Evolutionary conservation across 2,888 invertebrate species (phyloP), one percentile per base, ranked within the genome.

Genomic region (Gortyna flavago): DNA sequence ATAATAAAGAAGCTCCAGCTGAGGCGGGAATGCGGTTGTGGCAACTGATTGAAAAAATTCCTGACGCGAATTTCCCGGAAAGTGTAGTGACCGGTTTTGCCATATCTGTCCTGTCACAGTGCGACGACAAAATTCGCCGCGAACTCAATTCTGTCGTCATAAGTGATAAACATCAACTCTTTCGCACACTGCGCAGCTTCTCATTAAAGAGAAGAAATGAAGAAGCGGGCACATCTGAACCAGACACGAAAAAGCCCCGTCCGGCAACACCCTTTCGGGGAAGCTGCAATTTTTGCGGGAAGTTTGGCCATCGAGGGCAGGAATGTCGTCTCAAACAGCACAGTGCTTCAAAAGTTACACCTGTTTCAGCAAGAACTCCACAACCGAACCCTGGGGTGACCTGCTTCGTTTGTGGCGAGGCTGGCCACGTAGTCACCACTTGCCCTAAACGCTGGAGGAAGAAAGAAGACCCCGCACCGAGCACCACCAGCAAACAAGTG

Each of bases 321-420:
- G 41, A 66, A 2, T 66, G 66, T 18, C 44, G 66, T 0, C 0
- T 3, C 25, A 68, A n/a, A 54, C 68, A 68, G n/a, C n/a, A 57
- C 57, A 13, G 13, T 13, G 13, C 13, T n/a, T 57, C 13, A 57
- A 57, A 57, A 57, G 13, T n/a, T n/a, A n/a, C 57, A 57, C 13
- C 59, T 59, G n/a, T 57, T n/a, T 13, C n/a, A n/a, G n/a, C 57
- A n/a, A 59, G 29, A 59, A 57, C 13, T 29, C n/a, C n/a, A 29
- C 59, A 59, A 13, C 0, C 57, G 11, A n/a, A 57, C n/a, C 57
- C n/a, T 13, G 57, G 57, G 13, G n/a, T 16, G 57, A 21, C 48
- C 72, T 77, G 76, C 76, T 77, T 51, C 67, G 54, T 72, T 5
- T 77, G 76, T 32, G 48, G 6, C 16, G 71, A 72, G 1, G 8